Evolutionary conservation across 2,888 invertebrate species (phyloP).

Genomic region (Lamellibrachia satsuma): DNA sequence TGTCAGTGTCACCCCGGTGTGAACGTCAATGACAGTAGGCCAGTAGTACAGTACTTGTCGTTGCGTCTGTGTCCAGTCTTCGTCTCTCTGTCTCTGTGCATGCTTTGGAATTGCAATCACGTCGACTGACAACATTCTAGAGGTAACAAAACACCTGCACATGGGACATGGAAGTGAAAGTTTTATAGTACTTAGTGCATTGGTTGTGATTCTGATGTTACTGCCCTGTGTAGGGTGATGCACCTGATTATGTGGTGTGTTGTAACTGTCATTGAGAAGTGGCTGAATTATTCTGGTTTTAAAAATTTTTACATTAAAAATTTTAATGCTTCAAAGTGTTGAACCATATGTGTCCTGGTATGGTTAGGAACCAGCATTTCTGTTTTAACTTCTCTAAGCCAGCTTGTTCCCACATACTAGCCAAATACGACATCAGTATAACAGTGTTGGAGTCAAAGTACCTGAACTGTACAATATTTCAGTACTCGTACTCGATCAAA

Average conservation of each 20-base stretch:
- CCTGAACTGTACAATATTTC: too few species aligned
- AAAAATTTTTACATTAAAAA: neutral
- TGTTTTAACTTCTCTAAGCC: neutral
- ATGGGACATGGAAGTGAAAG: neutral
- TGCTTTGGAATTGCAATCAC: constrained; percentile 7
- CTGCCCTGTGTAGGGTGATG: neutral
- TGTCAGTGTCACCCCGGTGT: constrained; percentile 7
- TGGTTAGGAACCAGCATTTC: neutral
- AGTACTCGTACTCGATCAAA: too few species aligned
- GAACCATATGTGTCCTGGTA: neutral
- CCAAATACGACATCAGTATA: neutral
- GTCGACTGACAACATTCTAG: neutral
- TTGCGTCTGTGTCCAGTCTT: neutral
- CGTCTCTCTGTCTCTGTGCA: neutral
- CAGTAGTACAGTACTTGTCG: neutral
- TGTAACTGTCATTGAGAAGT: neutral
- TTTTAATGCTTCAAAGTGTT: neutral
- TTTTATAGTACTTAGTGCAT: neutral
- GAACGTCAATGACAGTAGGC: constrained; percentile 9
- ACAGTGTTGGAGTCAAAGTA: too few species aligned
- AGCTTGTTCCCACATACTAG: neutral
- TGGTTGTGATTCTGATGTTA: neutral
- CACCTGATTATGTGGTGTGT: neutral
- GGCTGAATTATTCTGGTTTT: neutral
- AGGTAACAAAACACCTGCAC: neutral